Conservation (phyloP, 2,797 vertebrate species). For the Poecilia velifera region DNA sequence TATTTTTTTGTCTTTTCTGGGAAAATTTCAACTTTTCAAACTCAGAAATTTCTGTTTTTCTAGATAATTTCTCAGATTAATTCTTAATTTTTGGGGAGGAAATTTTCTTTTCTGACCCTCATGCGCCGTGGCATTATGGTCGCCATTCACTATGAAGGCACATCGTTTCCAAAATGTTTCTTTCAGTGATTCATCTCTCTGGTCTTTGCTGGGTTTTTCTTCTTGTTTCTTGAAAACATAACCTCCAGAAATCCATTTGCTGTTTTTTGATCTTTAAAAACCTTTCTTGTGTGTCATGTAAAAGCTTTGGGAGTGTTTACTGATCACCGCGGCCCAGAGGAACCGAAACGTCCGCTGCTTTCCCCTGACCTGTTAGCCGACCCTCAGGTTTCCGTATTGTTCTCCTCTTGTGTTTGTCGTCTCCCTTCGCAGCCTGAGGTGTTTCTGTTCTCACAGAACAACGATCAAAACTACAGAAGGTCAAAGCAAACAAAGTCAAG, state of each 20-base stretch:
- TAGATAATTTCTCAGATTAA: too few relatives aligned
- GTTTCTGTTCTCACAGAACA: neutral
- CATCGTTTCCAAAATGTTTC: too few relatives aligned
- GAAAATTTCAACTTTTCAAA: too few relatives aligned
- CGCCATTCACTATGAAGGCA: too few relatives aligned
- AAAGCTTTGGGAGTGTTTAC: neutral
- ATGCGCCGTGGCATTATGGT: too few relatives aligned
- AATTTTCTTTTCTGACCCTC: too few relatives aligned
- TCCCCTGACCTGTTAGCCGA: neutral
- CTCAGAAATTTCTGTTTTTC: too few relatives aligned
- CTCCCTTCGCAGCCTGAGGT: neutral
- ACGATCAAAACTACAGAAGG: neutral
- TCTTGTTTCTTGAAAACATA: neutral
- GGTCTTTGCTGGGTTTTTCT: neutral
- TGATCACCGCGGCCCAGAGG: neutral
- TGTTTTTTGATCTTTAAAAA: neutral
- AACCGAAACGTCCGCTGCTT: neutral
- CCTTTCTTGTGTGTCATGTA: too few relatives aligned
- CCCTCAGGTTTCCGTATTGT: neutral
- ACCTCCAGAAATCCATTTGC: neutral
- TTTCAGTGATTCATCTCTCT: neutral
- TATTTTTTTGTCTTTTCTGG: too few relatives aligned
- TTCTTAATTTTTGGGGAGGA: too few relatives aligned
- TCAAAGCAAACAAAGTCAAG: neutral
- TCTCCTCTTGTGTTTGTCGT: neutral